Evolutionary conservation across 2,888 invertebrate species (phyloP).

Genomic region (Lacanobia oleracea): DNA sequence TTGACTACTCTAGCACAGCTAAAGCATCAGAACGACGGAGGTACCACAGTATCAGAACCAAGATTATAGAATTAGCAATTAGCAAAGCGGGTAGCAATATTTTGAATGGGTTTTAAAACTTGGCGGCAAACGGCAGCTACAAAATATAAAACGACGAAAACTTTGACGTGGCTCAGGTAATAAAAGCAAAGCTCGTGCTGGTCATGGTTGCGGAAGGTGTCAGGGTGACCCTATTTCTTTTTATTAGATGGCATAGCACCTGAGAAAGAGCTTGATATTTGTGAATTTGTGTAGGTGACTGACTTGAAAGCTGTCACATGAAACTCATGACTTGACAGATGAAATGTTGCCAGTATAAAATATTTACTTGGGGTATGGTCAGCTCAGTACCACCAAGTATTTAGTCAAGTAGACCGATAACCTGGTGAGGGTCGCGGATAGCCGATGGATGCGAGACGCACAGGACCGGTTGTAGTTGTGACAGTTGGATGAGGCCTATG

Average conservation of each 20-base stretch:
- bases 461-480: no score
- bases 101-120: background rate
- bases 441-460: no score
- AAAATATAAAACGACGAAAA: background rate
- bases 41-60: background rate
- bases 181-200: background rate
- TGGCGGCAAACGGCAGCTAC: background rate
- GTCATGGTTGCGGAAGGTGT: background rate
- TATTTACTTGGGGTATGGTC: no score
- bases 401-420: no score
- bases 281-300: background rate
- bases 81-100: conserved; percentile 4
- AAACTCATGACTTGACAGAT: background rate
- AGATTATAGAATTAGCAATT: background rate
- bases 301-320: background rate
- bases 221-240: background rate
- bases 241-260: background rate
- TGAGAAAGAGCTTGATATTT: background rate
- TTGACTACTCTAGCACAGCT: background rate
- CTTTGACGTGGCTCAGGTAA: background rate
- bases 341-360: no score
- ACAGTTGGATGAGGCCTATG: no score
- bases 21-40: background rate
- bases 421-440: no score
- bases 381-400: no score